Evolutionary conservation across 2,797 vertebrate genomes (phyloP).

Genomic region (Pitangus sulphuratus): DNA sequence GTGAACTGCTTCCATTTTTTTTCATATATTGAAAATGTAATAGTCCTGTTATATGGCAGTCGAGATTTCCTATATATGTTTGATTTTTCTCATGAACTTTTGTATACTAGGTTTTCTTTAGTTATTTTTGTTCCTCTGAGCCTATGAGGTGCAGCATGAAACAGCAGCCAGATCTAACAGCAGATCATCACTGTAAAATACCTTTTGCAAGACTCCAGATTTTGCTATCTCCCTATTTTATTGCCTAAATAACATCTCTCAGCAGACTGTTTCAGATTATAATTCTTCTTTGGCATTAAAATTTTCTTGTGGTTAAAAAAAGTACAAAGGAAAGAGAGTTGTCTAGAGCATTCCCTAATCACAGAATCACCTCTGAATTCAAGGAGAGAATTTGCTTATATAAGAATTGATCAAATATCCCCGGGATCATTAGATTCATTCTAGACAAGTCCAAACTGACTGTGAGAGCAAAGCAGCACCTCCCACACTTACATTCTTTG

Average conservation of each 20-base stretch:
- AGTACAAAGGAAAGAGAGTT: background rate
- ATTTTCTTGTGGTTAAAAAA: background rate
- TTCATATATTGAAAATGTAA: background rate
- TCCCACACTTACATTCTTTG: background rate
- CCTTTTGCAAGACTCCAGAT: background rate
- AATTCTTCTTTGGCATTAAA: background rate
- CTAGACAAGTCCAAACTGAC: background rate
- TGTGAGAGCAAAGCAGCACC: background rate
- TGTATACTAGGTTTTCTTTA: background rate
- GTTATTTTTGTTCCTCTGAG: background rate
- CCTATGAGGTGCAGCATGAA: background rate
- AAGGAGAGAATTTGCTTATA: background rate
- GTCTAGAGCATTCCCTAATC: background rate
- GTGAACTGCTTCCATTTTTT: background rate
- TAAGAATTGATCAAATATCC: background rate
- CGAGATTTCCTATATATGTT: background rate
- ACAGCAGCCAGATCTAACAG: background rate
- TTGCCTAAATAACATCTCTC: background rate
- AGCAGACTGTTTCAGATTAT: background rate
- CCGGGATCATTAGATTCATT: background rate
- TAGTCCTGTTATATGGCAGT: background rate
- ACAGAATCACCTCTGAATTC: background rate
- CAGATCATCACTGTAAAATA: background rate
- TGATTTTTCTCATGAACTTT: background rate
- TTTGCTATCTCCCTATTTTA: background rate